These are phyloP conservation scores for Xestia xanthographa DNA, from an alignment of 2,888 invertebrate genomes.

Conservation along the genomic window DNA sequence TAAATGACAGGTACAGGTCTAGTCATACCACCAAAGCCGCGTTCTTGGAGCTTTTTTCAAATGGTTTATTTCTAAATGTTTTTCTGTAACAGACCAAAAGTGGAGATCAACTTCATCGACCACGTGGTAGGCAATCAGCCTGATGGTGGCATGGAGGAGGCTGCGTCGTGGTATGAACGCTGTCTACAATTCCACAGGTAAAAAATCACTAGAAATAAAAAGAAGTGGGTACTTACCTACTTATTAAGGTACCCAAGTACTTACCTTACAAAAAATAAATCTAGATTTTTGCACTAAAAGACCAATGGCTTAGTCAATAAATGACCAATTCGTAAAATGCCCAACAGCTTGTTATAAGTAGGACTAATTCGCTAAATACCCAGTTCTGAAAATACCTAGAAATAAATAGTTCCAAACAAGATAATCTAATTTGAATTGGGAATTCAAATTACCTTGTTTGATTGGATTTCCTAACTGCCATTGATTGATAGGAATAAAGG, in stretches of 20 bases:
- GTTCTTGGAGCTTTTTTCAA: neutral
- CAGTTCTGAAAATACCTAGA: too few species aligned
- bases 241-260: too few species aligned
- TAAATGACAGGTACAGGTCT: neutral
- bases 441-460: neutral
- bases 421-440: too few species aligned
- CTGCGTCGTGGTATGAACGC: constrained; percentile 95
- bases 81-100: constrained; percentile 90
- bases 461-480: neutral
- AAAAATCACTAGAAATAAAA: neutral
- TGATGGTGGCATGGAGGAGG: constrained; percentile 96
- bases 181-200: constrained; percentile 91
- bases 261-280: neutral
- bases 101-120: constrained; percentile 96
- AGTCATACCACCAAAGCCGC: neutral
- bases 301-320: too few species aligned
- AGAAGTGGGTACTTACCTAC: neutral
- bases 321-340: too few species aligned
- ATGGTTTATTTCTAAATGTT: neutral
- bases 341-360: too few species aligned
- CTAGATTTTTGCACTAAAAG: too few species aligned
- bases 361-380: too few species aligned
- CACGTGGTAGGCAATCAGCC: constrained; percentile 99
- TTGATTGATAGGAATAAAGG: neutral
- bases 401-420: too few species aligned